Base-by-base conservation (phyloP, 1,140 invertebrate genomes). In the Philaenus spumarius region DNA sequence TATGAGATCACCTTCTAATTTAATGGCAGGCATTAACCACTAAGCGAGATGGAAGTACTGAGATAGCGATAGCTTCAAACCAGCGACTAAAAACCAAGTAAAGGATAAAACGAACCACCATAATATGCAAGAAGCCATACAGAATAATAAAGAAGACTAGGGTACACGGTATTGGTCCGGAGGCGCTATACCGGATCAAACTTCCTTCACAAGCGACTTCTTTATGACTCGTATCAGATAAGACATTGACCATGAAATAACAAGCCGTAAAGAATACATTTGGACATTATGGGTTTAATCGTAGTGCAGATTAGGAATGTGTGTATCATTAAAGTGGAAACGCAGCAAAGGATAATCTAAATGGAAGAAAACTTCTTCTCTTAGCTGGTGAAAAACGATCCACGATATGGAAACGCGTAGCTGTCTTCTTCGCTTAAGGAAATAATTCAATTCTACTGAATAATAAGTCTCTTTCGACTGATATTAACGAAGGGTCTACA, bases 91-190 rank as follows among this genome's bases (percentile, higher is more conserved):
- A 74, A 95, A 95, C 93, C 93, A 97, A 2, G 91, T 94, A 69
- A 96, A 86, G 14, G 91, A 88, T 1, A 97, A 75, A 22, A 96
- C 83, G n/a, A 96, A 91, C 94, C 93, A 96, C 89, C 93, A 95
- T 39, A n/a, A n/a, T n/a, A 95, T 87, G 20, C 89, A 92, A 0
- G 90, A 93, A 11, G 92, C 90, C 90, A 95, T 95, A 20, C 90
- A 90, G 72, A 94, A 95, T 76, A 93, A 95, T 75, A 95, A 95
- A 3, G 71, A 95, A 95, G 45, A 94, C 89, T 17, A 89, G 77
- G 1, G 89, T 89, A 73, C 93, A 96, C 0, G 84, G 77, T 37
- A 82, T 84, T 6, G 83, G 87, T 0, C 81, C 87, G 35, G 77
- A 74, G 73, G n/a, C 80, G 67, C 62, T 63, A 51, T 71, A 67